phyloP scores from a whole-genome alignment of 2,113 vertebrate species.

The Cyprinodon brontotheroides region DNA sequence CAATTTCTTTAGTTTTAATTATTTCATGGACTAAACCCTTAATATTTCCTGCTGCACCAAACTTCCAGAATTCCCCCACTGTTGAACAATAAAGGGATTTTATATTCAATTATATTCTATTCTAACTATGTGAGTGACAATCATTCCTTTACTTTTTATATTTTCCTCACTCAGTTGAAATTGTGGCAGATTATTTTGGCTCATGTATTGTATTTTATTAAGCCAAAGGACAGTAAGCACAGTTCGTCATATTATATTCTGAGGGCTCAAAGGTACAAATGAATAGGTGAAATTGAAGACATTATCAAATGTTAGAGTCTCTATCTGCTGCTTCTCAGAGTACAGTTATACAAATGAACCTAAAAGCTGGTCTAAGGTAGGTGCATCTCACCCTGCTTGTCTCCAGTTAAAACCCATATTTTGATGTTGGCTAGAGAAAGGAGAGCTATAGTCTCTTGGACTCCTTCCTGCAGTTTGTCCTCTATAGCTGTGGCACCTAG shows the following conservation, averaged over 20 bases:
- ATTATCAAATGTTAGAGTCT: no score
- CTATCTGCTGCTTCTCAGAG: not conserved
- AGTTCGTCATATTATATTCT: not conserved
- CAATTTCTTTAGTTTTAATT: not conserved
- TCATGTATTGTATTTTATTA: not conserved
- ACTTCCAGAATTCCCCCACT: no score
- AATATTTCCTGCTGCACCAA: not conserved
- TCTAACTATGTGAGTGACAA: not conserved
- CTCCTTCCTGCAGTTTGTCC: conserved; percentile 93
- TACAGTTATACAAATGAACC: not conserved
- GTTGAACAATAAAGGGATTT: no score
- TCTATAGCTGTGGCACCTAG: conserved; percentile 94
- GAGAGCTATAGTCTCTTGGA: conserved; percentile 91
- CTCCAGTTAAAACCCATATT: conserved; percentile 95
- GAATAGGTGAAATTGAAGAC: not conserved
- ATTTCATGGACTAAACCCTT: not conserved
- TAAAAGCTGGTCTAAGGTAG: not conserved
- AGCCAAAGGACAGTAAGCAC: not conserved
- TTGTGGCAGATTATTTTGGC: not conserved
- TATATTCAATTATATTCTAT: no score
- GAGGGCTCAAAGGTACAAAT: not conserved
- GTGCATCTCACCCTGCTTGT: conserved; percentile 88
- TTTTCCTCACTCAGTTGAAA: not conserved
- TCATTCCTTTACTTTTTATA: not conserved
- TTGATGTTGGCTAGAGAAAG: conserved; percentile 94